Evolutionary conservation across 2,113 vertebrate species (phyloP).

Genomic region (Lophius piscatorius): DNA sequence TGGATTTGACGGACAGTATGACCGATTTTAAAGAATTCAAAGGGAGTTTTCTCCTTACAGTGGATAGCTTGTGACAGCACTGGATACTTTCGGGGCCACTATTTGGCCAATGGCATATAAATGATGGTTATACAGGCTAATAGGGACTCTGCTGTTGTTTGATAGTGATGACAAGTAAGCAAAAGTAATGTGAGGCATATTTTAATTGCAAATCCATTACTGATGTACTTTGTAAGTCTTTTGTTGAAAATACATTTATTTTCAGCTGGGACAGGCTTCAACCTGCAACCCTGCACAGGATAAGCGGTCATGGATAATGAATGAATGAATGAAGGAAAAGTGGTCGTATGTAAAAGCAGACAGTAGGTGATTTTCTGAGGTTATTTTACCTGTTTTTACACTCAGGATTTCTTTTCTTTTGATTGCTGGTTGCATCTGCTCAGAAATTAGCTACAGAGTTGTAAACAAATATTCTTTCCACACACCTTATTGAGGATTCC

Average conservation of each 20-base stretch:
- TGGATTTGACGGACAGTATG: conserved; percentile 17
- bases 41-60: conserved; percentile 23
- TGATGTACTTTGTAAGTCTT: not conserved
- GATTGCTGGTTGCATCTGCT: conserved; percentile 26
- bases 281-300: too few species aligned
- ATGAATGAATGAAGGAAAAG: too few species aligned
- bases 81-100: conserved; percentile 17
- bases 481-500: conserved; percentile 15
- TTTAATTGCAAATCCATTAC: conserved; percentile 1
- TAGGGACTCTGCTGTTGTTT: conserved; percentile 1
- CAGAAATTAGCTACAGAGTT: conserved; percentile 9
- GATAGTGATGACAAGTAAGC: not conserved
- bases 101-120: conserved; percentile 26
- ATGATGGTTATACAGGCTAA: conserved; percentile 22
- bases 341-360: not conserved
- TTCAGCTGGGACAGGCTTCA: not conserved
- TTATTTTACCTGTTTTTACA: not conserved
- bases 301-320: too few species aligned
- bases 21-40: conserved; percentile 45
- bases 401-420: conserved; percentile 7
- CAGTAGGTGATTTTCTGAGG: not conserved
- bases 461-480: conserved; percentile 33
- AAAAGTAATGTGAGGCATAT: not conserved
- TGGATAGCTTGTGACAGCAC: conserved; percentile 30
- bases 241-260: not conserved